Evolutionary conservation across 2,888 invertebrate genomes (phyloP).

Genomic region (Drosophila algonquin): DNA sequence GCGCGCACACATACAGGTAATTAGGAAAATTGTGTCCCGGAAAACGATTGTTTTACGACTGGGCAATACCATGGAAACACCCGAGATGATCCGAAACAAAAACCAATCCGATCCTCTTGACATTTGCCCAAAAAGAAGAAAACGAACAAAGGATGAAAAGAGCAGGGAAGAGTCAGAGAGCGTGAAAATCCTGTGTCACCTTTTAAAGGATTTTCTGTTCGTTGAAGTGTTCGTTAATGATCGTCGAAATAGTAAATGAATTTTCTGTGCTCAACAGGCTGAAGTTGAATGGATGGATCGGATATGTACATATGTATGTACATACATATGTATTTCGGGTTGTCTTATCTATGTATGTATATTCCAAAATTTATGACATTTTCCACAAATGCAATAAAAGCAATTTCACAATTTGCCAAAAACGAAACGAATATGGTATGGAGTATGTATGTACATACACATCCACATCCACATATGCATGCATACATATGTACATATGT

Average conservation of each 20-base stretch:
- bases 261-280: constrained; percentile 4
- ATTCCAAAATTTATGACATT: constrained; percentile 24
- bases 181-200: constrained; percentile 42
- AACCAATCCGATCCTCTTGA: constrained; percentile 43
- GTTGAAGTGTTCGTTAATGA: constrained; percentile 37
- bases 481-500: background rate
- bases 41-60: constrained; percentile 31
- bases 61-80: constrained; percentile 38
- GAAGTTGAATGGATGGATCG: constrained; percentile 31
- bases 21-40: constrained; percentile 27
- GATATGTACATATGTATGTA: too few relatives aligned
- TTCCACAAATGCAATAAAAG: constrained; percentile 18
- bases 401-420: constrained; percentile 19
- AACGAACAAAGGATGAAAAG: constrained; percentile 1
- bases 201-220: constrained; percentile 36
- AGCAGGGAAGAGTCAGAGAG: constrained; percentile 9
- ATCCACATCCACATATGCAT: background rate
- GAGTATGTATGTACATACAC: background rate
- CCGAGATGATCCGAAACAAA: background rate
- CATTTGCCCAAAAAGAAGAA: constrained; percentile 38
- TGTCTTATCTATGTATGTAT: background rate
- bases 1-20: constrained; percentile 23
- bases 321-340: too few relatives aligned
- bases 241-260: constrained; percentile 40
- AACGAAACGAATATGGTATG: background rate